phyloP scores from a whole-genome alignment of 2,113 vertebrate genomes.

The Sturnus vulgaris region DNA sequence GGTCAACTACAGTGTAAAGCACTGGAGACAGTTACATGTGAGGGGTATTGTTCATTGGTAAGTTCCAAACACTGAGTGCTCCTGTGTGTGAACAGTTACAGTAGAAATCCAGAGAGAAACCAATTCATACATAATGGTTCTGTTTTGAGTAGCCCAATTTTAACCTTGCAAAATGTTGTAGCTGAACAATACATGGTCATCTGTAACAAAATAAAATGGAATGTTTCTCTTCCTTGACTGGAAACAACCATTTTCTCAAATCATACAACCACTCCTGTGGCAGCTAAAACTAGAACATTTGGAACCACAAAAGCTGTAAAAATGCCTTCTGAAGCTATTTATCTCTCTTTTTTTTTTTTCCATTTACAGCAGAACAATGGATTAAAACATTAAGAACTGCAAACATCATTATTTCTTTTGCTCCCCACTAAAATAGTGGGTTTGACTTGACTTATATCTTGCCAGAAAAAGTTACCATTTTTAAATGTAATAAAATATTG shows the following conservation, averaged over 20 bases:
- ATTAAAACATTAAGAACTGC: not conserved
- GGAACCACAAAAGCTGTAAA: not conserved
- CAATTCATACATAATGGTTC: not conserved
- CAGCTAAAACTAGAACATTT: not conserved
- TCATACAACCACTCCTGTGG: not conserved
- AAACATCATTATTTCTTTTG: not conserved
- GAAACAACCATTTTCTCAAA: not conserved
- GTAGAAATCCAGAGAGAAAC: not conserved
- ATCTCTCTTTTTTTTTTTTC: not conserved
- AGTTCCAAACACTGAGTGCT: not conserved
- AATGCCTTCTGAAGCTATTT: not conserved
- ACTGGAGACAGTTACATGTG: accelerated
- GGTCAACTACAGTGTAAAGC: not conserved
- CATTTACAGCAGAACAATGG: not conserved
- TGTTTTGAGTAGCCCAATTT: not conserved
- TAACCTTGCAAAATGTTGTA: not conserved
- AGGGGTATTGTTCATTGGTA: accelerated
- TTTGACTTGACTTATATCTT: not conserved
- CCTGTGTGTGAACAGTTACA: accelerated
- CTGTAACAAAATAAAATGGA: not conserved
- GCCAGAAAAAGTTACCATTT: not conserved
- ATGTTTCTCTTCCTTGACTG: not conserved
- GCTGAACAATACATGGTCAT: not conserved
- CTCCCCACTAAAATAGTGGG: not conserved
- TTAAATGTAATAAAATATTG: not conserved